Base-by-base conservation (phyloP, 1,140 invertebrate species). In the Diabrotica undecimpunctata region DNA sequence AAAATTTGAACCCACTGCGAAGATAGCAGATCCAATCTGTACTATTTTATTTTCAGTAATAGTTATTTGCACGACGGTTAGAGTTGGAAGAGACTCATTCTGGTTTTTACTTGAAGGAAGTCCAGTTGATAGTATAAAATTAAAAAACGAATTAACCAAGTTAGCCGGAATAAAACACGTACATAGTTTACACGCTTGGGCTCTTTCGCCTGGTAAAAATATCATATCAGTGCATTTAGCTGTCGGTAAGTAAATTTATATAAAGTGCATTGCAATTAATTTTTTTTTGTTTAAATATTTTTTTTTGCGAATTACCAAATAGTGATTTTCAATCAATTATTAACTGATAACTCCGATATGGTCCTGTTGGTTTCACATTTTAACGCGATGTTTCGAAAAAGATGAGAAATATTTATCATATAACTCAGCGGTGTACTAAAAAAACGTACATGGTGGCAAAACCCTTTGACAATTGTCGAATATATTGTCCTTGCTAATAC, bases 11-110 rank as follows among this genome's bases (percentile, higher is more conserved):
- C 90, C 90, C 6, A 78, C 83, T 69, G 90, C 84, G 63, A 89
- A 92, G 77, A 80, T 94, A 56, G 90, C 89, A 52, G 94, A 96
- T 83, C 93, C 94, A 8, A 86, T 96, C 69, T 96, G 94, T 82
- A 96, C 94, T 51, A 87, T 96, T 70, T 74, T 95, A 53, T 96
- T 95, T 83, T 93, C 92, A 14, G 77, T 92, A 10, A 82, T 96
- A 67, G 93, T 96, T 36, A 83, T 96, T 66, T 80, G 86, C 71
- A 94, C 93, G 14, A 95, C 93, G 0, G 78, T 90, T 60, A 83
- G 82, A 58, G 88, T 96, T 25, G 83, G 94, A 38, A 80, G 83
- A 39, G 93, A 96, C 77, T 88, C 91, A 3, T 71, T 92, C 7
- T 79, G 81, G 61, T 87, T 95, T 65, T 80, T 96, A 25, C 85